These are phyloP conservation scores for Parotia lawesii DNA, from an alignment of 2,113 vertebrate genomes.

Conservation along the genomic window DNA sequence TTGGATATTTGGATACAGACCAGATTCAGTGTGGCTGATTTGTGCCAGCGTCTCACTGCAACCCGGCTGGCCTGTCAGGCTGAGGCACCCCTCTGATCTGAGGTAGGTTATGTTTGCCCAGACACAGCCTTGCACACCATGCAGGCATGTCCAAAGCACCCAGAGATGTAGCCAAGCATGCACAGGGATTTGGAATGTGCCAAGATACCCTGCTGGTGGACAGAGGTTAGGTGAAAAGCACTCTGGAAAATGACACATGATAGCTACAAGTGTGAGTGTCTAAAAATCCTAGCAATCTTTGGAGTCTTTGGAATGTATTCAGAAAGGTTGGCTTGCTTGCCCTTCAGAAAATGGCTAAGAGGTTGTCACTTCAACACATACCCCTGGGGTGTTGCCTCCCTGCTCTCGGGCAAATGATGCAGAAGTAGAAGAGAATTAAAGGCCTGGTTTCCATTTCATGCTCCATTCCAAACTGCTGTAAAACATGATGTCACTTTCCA, in stretches of 20 bases:
- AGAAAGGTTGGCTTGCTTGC: background rate
- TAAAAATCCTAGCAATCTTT: background rate
- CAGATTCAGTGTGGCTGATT: background rate
- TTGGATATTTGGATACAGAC: background rate
- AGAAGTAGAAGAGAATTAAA: background rate
- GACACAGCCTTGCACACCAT: background rate
- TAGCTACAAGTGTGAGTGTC: background rate
- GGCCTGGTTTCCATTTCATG: background rate
- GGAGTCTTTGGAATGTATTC: background rate
- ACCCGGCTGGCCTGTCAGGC: background rate
- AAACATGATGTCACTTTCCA: background rate
- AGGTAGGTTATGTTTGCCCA: background rate
- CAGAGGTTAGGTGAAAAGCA: background rate
- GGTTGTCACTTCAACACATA: background rate
- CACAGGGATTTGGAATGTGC: background rate
- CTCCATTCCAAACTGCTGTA: background rate
- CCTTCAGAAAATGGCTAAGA: background rate
- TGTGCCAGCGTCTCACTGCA: background rate
- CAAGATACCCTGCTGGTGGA: rapidly evolving
- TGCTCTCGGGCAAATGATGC: background rate
- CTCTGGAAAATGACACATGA: background rate
- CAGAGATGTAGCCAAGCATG: background rate
- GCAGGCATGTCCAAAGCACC: background rate
- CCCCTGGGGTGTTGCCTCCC: background rate
- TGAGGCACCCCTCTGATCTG: background rate